Conservation (phyloP, 2,888 invertebrate species). For the Drosophila dives region DNA sequence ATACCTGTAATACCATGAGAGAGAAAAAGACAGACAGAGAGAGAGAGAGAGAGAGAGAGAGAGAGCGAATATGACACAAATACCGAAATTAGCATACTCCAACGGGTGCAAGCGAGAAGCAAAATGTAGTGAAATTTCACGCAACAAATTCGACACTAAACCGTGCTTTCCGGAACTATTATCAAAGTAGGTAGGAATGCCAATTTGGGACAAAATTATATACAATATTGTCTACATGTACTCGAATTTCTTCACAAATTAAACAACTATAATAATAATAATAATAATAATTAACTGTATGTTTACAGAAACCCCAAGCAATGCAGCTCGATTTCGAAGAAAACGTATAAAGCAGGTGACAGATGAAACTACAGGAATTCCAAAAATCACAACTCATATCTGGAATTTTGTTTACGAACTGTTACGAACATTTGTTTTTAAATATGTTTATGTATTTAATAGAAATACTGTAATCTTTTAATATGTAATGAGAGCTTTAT, state of each 20-base stretch:
- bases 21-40: neutral
- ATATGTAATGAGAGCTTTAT: neutral
- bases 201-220: neutral
- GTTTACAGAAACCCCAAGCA: neutral
- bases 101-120: neutral
- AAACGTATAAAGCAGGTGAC: neutral
- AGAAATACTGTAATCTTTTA: neutral
- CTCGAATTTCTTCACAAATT: neutral
- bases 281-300: neutral
- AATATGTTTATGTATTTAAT: neutral
- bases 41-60: neutral
- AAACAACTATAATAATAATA: neutral
- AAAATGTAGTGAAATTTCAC: neutral
- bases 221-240: neutral
- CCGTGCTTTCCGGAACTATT: neutral
- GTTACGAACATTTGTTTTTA: neutral
- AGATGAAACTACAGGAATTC: neutral
- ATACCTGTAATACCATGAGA: constrained; percentile 1
- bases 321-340: neutral
- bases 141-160: neutral
- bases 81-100: constrained; percentile 14
- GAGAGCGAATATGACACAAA: constrained; percentile 20
- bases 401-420: neutral
- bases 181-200: neutral
- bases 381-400: neutral